Base-by-base conservation (phyloP, 2,113 vertebrate genomes). In the Pionites leucogaster region DNA sequence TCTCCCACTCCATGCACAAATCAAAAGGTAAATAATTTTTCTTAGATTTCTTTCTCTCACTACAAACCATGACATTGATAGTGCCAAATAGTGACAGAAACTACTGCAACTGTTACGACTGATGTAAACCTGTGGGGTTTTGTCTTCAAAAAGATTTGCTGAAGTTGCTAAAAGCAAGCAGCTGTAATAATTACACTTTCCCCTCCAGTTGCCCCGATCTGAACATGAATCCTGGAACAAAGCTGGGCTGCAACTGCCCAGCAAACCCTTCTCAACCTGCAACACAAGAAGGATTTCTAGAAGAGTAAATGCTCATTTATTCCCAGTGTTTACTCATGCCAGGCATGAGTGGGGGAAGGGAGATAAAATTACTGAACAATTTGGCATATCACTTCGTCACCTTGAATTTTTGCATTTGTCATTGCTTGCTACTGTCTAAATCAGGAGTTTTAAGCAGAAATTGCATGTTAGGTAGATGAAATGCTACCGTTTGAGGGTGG, bases 11-110 rank as follows among this genome's bases (percentile, higher is more conserved):
- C 64, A 63, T 0, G 0, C 35, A 76, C 65, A 93, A 93, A 84
- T 84, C 41, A 94, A 92, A 82, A 86, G 69, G 52, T 72, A 91
- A 91, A 92, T 92, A 62, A 88, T 79, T 75, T 87, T 93, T 87
- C 69, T 79, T 74, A 79, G 80, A 85, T 89, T 94, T 93, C 39
- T n/a, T 75, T 85, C 71, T 92, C 60, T 88, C 39, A 17, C 86
- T 93, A 84, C 3, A 1, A 94, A 53, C 52, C 65, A 42, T 24
- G 57, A 79, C 84, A 90, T n/a, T 60, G 47, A 81, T 53, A 79
- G 69, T 39, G 41, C 28, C 22, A 2, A 84, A 72, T 9, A 74
- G 27, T 0, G 0, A 71, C 5, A 90, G 77, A 93, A 92, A 87
- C 62, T 44, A 53, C 49, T 42, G n/a, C 63, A 82, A 87, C 33